Base-by-base conservation (phyloP, 1,140 invertebrate genomes). In the Dendroctonus ponderosae region DNA sequence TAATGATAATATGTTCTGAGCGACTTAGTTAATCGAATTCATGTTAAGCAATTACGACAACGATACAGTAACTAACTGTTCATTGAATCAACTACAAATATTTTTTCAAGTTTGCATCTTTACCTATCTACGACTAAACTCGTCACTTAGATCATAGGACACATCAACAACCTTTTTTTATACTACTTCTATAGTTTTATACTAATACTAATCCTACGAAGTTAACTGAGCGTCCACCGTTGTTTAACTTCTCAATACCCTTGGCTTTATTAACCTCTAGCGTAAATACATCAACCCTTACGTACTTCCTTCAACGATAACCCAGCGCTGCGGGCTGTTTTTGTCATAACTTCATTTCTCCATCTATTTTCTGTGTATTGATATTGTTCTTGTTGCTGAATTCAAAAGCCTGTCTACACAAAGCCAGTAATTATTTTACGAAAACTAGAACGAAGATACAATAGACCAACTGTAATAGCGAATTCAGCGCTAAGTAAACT, bases 1-100 rank as follows among this genome's bases (percentile, higher is more conserved):
- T 62, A 62, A 62, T 53, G 50, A 62, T 62, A 62, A 62, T 62
- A 62, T 62, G 60, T 62, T 62, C 8, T 52, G 49, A 52, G 50
- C 41, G 60, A 62, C 49, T 62, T 62, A 53, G 60, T 62, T 62
- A 62, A 62, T 52, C 48, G 60, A 62, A 62, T 62, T 52, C 39
- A 53, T 53, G 60, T 62, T 49, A 62, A 62, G 50, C 39, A 62
- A 62, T 62, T 62, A 62, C 12, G 8, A 38, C 39, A 62, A 42
- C 40, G 40, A 62, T 62, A 52, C 43, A 1, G 26, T 26, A 26
- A 26, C 26, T 26, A 26, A 26, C 26, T 26, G 3, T 26, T 26
- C 26, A 26, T 26, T 26, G 26, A 26, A 26, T 26, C 26, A 26
- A 26, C 26, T 3, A 26, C 26, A 26, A 26, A 26, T 26, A 26